Evolutionary conservation across 2,797 vertebrate genomes (phyloP).

Genomic region (Rhynchonycteris naso): DNA sequence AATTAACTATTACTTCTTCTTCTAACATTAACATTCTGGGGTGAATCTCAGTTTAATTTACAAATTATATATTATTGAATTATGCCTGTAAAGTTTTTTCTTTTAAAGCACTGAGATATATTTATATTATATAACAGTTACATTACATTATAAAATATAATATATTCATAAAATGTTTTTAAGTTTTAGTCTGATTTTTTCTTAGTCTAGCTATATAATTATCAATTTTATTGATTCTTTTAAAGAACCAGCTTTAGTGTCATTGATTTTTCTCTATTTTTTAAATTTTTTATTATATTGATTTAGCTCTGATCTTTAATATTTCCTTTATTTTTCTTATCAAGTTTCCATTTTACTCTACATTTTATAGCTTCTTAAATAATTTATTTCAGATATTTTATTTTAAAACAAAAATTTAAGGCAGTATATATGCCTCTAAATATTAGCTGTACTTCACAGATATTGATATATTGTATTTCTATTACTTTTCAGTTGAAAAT

Average conservation of each 20-base stretch:
- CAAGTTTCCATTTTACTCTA: not conserved
- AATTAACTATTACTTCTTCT: not conserved
- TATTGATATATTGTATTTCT: not conserved
- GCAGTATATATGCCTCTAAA: not conserved
- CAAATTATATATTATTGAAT: not conserved
- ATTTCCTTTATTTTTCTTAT: not conserved
- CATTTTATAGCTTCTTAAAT: not conserved
- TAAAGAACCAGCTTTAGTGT: not conserved
- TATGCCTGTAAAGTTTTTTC: not conserved
- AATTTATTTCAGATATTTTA: not conserved
- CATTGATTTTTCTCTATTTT: not conserved
- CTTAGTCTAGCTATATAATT: not conserved
- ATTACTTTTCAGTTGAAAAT: not conserved
- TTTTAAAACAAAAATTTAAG: not conserved
- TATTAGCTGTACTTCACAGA: not conserved
- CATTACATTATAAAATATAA: not conserved
- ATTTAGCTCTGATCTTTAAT: not conserved
- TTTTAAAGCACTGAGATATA: not conserved
- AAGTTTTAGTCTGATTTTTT: constrained; percentile 10
- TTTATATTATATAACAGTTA: not conserved
- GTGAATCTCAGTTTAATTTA: not conserved
- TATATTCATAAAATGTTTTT: not conserved
- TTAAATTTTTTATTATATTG: not conserved
- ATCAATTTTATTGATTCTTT: not conserved
- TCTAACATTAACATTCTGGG: not conserved